Evolutionary conservation across 2,888 invertebrate species (phyloP).

Genomic region (Dicyrtoma fusca): DNA sequence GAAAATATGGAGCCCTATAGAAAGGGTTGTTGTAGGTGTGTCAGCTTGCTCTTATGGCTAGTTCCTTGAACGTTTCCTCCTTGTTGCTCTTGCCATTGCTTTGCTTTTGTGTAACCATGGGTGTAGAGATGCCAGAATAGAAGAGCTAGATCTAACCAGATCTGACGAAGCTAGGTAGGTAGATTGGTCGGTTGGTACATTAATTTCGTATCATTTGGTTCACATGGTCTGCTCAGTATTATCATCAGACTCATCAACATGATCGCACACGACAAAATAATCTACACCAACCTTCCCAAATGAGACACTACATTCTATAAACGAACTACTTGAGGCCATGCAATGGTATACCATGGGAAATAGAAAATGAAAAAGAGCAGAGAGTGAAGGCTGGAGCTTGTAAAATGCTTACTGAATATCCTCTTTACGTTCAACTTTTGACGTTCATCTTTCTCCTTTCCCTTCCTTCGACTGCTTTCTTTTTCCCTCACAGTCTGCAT

Average conservation of each 20-base stretch:
- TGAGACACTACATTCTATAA: conserved; percentile 20
- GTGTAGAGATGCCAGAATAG: too few species aligned
- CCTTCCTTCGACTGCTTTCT: conserved; percentile 3
- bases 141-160: too few species aligned
- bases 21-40: too few species aligned
- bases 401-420: conserved; percentile 17
- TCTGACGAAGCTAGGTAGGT: not conserved
- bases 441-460: conserved; percentile 23
- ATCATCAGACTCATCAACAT: conserved; percentile 30
- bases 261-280: conserved; percentile 25
- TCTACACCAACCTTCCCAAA: conserved; percentile 23
- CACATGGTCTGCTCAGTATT: conserved; percentile 23
- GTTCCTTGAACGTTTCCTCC: too few species aligned
- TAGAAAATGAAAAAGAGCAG: not conserved
- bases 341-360: not conserved
- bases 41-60: too few species aligned
- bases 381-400: not conserved
- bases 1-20: too few species aligned
- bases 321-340: not conserved
- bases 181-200: not conserved
- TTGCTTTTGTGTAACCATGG: too few species aligned
- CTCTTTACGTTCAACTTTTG: conserved; percentile 20
- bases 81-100: too few species aligned
- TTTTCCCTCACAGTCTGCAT: conserved; percentile 24
- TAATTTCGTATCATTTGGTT: conserved; percentile 24